These are phyloP conservation scores for Zygogramma bicolorata DNA, from an alignment of 2,888 invertebrate genomes.

Conservation along the genomic window DNA sequence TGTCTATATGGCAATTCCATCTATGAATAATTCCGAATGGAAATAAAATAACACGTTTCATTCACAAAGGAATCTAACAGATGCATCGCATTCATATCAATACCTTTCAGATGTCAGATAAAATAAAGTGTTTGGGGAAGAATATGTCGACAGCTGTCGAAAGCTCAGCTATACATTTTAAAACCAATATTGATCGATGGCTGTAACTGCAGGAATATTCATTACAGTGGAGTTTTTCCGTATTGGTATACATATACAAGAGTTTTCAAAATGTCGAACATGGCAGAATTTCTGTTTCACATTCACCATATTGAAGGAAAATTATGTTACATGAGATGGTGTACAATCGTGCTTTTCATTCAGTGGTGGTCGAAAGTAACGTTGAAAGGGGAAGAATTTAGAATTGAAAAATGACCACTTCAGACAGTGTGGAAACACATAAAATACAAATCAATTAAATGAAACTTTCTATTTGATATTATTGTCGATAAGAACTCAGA, in stretches of 20 bases:
- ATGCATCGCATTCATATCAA: constrained; percentile 1
- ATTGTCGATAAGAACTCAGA: no score
- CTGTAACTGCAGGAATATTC: constrained; percentile 15
- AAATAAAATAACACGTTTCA: neutral
- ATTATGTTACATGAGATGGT: no score
- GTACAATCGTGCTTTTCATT: no score
- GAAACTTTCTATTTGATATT: no score
- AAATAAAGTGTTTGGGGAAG: constrained; percentile 6
- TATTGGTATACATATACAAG: neutral
- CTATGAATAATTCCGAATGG: no score
- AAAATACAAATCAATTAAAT: no score
- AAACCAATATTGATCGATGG: constrained; percentile 15
- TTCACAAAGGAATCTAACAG: neutral
- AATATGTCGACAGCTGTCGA: constrained; percentile 20
- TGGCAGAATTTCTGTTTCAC: neutral
- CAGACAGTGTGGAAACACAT: no score
- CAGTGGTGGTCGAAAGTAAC: no score
- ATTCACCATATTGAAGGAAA: no score
- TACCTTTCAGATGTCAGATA: constrained; percentile 8
- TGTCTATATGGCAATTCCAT: no score
- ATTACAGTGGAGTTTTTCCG: neutral
- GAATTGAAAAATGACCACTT: no score
- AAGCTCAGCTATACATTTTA: constrained; percentile 10
- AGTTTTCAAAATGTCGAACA: constrained; percentile 2
- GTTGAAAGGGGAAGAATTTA: no score